Base-by-base conservation (phyloP, 2,113 vertebrate species). In the Donacobius atricapilla region DNA sequence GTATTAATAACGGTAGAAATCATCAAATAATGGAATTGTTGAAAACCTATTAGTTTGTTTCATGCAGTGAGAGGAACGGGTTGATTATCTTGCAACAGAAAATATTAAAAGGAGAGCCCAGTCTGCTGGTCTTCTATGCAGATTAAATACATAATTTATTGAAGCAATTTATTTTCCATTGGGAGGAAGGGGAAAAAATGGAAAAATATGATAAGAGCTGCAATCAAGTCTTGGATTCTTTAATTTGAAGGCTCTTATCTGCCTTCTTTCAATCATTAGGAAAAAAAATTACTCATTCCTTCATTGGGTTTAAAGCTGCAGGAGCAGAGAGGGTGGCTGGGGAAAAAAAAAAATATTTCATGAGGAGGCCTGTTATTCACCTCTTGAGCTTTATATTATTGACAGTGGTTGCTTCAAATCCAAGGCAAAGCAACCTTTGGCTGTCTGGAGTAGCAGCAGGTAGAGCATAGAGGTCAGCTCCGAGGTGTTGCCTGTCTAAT, bases 171-270 rank as follows among this genome's bases (percentile, higher is more conserved):
- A 95, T 94, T 97, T 97, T 96, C 93, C 90, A 73, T 93, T 90
- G 92, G 88, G 80, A 94, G 95, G 60, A 80, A 82, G 87, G 53
- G 48, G 57, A 22, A 19, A 28, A 73, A 93, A 91, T 93, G 92
- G 75, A 90, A 97, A 96, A 96, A 93, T 83, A 79, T 71, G 87
- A 86, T 93, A 88, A 95, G 64, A 95, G 91, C 82, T 92, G 71
- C 85, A 96, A 97, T 96, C 94, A 85, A 87, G 90, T 68, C 48
- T 80, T 76, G 73, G 89, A 73, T 65, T 92, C 89, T 94, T 94
- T 96, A 96, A 97, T 97, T 96, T 96, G 92, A 95, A 97, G 89
- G 83, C 92, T 96, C 96, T 97, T 97, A 97, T 96, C 97, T 96
- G 71, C 53, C 85, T 96, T 89, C 79, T 92, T 95, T 97, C 93